phyloP scores from a whole-genome alignment of 2,888 invertebrate species.

The Megaustenia siamemsis region DNA sequence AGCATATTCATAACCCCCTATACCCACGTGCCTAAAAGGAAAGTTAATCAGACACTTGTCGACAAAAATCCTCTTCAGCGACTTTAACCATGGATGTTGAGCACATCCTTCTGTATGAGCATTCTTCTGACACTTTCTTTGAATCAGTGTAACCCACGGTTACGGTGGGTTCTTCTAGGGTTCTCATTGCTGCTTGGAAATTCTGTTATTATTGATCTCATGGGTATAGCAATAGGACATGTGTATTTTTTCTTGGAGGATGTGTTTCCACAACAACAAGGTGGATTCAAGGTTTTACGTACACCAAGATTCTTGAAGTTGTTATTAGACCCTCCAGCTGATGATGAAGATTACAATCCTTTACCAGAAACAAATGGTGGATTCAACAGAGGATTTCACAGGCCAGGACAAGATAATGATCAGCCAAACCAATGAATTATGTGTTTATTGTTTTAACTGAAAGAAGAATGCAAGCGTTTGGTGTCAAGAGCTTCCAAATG shows the following conservation, averaged over 20 bases:
- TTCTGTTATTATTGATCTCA: constrained; percentile 96
- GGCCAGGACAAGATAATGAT: constrained; percentile 57
- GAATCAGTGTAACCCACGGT: too few species aligned
- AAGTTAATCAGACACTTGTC: too few species aligned
- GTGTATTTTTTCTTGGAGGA: constrained; percentile 85
- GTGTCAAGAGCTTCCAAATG: too few species aligned
- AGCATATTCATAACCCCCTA: too few species aligned
- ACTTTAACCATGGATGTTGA: too few species aligned
- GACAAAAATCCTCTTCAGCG: too few species aligned
- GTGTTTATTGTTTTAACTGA: too few species aligned
- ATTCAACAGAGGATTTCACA: constrained; percentile 86
- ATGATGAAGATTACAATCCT: constrained; percentile 90
- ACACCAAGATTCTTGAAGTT: constrained; percentile 95
- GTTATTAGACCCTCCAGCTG: constrained; percentile 90
- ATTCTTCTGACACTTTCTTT: too few species aligned
- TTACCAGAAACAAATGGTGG: constrained; percentile 95
- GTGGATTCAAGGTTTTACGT: constrained; percentile 92
- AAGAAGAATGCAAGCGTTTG: too few species aligned
- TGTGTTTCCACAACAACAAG: constrained; percentile 94
- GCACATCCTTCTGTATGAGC: too few species aligned
- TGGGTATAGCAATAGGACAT: constrained; percentile 81
- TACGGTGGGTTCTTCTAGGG: constrained; percentile 98
- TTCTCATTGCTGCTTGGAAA: constrained; percentile 98
- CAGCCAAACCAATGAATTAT: constrained; percentile 48
- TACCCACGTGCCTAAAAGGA: too few species aligned